phyloP scores from a whole-genome alignment of 1,140 invertebrate species.

The Drosophila pseudoananassae region DNA sequence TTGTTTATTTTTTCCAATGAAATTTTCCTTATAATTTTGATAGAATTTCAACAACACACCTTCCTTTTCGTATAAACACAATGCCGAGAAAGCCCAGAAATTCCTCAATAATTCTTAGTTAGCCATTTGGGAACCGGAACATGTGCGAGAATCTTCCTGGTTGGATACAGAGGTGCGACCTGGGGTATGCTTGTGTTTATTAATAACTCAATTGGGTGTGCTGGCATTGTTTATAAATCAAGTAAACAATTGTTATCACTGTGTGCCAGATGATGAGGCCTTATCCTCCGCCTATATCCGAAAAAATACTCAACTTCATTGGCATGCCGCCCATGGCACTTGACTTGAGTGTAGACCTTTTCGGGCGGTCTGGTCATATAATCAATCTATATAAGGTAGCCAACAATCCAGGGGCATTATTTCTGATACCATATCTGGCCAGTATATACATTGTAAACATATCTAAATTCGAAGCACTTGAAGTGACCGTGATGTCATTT shows the following conservation, averaged over 20 bases:
- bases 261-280: slow-evolving; percentile 39
- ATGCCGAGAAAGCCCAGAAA: neutral
- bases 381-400: slow-evolving; percentile 38
- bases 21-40: neutral
- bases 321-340: slow-evolving; percentile 54
- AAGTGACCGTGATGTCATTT: slow-evolving; percentile 35
- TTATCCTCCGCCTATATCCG: slow-evolving; percentile 9
- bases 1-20: neutral
- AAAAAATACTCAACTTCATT: slow-evolving; percentile 34
- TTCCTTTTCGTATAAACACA: neutral
- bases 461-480: slow-evolving; percentile 27
- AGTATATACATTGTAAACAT: slow-evolving; percentile 29
- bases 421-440: slow-evolving; percentile 33
- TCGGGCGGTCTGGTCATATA: slow-evolving; percentile 8
- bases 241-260: slow-evolving; percentile 70
- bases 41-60: neutral
- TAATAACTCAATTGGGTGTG: slow-evolving; percentile 21
- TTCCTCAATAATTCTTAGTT: neutral
- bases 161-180: slow-evolving; percentile 12
- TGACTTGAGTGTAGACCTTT: slow-evolving; percentile 20
- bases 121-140: slow-evolving; percentile 36
- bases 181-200: slow-evolving; percentile 18
- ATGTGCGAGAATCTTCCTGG: slow-evolving; percentile 13
- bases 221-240: slow-evolving; percentile 55
- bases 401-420: slow-evolving; percentile 21